These are phyloP conservation scores for Lomographa bimaculata DNA, from an alignment of 2,888 invertebrate genomes.

Conservation along the genomic window DNA sequence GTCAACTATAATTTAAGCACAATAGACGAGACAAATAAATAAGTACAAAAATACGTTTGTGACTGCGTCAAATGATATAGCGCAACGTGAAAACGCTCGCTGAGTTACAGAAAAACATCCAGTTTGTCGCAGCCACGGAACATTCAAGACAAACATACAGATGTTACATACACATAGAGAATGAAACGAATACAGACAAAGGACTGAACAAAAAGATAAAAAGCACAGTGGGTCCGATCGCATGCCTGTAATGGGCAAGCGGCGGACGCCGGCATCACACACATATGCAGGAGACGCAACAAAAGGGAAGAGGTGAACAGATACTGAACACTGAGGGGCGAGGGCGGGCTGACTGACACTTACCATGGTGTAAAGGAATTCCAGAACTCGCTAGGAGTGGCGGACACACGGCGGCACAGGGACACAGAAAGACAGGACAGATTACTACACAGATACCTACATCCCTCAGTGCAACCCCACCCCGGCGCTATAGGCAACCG, in stretches of 20 bases:
- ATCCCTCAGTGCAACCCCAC: slow-evolving; percentile 83
- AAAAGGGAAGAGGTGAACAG: slow-evolving; percentile 81
- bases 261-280: slow-evolving; percentile 78
- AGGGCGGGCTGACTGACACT: slow-evolving; percentile 90
- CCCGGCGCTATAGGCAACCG: slow-evolving; percentile 72
- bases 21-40: slow-evolving; percentile 82
- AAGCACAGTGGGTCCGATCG: slow-evolving; percentile 76
- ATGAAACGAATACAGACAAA: slow-evolving; percentile 83
- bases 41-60: slow-evolving; percentile 74
- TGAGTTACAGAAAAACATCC: slow-evolving; percentile 47
- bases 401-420: slow-evolving; percentile 88
- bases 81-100: slow-evolving; percentile 43
- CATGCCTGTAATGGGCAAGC: slow-evolving; percentile 72
- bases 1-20: slow-evolving; percentile 77
- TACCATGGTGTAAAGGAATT: slow-evolving; percentile 99
- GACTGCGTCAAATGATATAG: slow-evolving; percentile 73
- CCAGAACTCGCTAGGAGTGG: slow-evolving; percentile 97
- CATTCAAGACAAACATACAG: slow-evolving; percentile 83
- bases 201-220: slow-evolving; percentile 80
- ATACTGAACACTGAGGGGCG: slow-evolving; percentile 84
- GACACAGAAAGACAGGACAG: slow-evolving; percentile 87
- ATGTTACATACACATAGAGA: slow-evolving; percentile 85
- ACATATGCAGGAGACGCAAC: slow-evolving; percentile 83
- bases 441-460: slow-evolving; percentile 85
- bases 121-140: slow-evolving; percentile 77